Conservation (phyloP, 2,888 invertebrate genomes). For the Rhogogaster chlorosoma region DNA sequence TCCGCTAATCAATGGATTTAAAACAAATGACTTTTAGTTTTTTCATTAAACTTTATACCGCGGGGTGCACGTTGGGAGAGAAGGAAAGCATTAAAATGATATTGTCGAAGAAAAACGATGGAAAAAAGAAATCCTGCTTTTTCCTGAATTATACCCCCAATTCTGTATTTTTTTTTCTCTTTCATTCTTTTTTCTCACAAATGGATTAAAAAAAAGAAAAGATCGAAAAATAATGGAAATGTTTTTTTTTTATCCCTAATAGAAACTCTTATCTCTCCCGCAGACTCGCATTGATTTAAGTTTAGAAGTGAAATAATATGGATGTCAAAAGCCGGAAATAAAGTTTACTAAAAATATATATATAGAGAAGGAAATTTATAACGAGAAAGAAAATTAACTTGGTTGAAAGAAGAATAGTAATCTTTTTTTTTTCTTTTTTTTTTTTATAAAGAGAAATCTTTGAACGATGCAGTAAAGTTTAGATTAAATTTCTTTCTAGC, state of each 20-base stretch:
- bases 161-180: not conserved
- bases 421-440: not conserved
- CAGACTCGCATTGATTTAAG: too few relatives aligned
- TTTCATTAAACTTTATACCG: not conserved
- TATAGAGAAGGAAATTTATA: not conserved
- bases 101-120: not conserved
- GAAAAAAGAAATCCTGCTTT: not conserved
- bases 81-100: not conserved
- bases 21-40: conserved; percentile 20
- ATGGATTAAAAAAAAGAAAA: too few relatives aligned
- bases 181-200: not conserved
- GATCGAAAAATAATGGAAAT: too few relatives aligned
- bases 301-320: not conserved
- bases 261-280: too few relatives aligned
- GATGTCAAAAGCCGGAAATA: not conserved
- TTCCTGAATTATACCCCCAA: not conserved
- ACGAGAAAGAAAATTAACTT: not conserved
- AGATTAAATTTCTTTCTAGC: conserved; percentile 7
- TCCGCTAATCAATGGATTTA: conserved; percentile 14
- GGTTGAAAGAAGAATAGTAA: not conserved
- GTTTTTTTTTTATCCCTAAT: too few relatives aligned
- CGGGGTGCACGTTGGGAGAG: not conserved
- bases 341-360: not conserved
- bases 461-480: not conserved
- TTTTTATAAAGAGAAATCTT: not conserved